phyloP scores from a whole-genome alignment of 2,888 invertebrate genomes.

The Agrotis exclamationis region DNA sequence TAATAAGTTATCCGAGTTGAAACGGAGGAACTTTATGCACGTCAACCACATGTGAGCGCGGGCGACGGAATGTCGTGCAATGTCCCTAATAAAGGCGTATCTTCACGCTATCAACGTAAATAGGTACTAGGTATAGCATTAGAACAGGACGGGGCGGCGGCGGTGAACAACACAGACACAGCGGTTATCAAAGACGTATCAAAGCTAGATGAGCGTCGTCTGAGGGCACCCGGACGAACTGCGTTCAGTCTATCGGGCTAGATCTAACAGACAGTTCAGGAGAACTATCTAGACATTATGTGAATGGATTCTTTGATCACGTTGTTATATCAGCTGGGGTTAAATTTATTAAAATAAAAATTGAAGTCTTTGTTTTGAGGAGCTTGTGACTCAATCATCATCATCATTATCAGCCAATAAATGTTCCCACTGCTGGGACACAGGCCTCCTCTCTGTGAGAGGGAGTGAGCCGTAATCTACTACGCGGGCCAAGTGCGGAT shows the following conservation, averaged over 20 bases:
- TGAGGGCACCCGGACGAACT: slow-evolving; percentile 14
- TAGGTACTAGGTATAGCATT: background rate
- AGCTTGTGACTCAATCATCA: too few relatives aligned
- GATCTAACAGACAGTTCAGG: slow-evolving; percentile 10
- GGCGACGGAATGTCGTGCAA: too few relatives aligned
- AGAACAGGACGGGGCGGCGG: background rate
- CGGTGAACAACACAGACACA: slow-evolving; percentile 12
- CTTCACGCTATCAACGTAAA: background rate
- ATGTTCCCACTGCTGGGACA: too few relatives aligned
- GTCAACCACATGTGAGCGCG: too few relatives aligned
- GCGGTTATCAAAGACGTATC: slow-evolving; percentile 37
- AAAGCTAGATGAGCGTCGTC: slow-evolving; percentile 12
- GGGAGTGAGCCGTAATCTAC: too few relatives aligned
- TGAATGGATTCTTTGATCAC: slow-evolving; percentile 30
- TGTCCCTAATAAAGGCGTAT: background rate
- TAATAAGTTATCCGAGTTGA: too few relatives aligned
- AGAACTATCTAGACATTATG: slow-evolving; percentile 13
- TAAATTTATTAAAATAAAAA: too few relatives aligned
- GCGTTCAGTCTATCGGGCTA: slow-evolving; percentile 14
- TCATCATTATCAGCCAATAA: too few relatives aligned
- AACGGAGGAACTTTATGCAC: too few relatives aligned
- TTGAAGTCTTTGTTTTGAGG: too few relatives aligned
- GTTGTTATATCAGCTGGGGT: background rate
- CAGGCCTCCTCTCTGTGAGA: too few relatives aligned
- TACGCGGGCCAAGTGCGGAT: too few relatives aligned